Evolutionary conservation across 2,113 vertebrate genomes (phyloP).

Genomic region (Aegotheles bennettii): DNA sequence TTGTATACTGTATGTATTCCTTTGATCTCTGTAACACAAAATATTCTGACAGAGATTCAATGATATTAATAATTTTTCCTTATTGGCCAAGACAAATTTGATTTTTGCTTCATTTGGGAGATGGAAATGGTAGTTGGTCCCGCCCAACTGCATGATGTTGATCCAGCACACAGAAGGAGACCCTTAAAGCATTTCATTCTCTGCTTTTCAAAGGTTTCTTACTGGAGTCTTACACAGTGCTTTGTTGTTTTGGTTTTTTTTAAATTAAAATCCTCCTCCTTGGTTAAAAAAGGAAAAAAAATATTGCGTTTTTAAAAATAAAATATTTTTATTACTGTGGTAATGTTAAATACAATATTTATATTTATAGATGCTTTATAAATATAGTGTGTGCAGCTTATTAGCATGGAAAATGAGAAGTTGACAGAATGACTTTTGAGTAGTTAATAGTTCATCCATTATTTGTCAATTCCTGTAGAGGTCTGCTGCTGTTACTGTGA

Average conservation of each 20-base stretch:
- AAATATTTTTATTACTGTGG: not conserved
- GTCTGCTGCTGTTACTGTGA: not conserved
- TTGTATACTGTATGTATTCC: slow-evolving; percentile 7
- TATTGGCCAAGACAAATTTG: slow-evolving; percentile 29
- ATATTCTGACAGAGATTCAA: slow-evolving; percentile 39
- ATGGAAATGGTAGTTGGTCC: not conserved
- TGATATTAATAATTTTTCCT: slow-evolving; percentile 19
- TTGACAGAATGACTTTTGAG: not conserved
- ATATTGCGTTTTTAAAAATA: not conserved
- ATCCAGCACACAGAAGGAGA: not conserved
- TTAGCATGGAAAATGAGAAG: not conserved
- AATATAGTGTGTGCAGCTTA: not conserved
- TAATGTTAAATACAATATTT: not conserved
- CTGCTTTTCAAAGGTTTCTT: not conserved
- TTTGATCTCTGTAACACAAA: slow-evolving; percentile 35
- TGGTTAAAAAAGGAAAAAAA: not conserved
- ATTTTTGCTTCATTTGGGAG: slow-evolving; percentile 29
- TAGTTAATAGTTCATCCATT: not conserved
- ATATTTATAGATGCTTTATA: not conserved
- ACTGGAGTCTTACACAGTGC: not conserved
- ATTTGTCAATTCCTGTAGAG: not conserved
- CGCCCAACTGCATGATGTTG: not conserved
- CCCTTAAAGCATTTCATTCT: not conserved
- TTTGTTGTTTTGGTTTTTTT: not conserved
- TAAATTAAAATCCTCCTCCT: not conserved